Evolutionary conservation across 2,888 invertebrate genomes (phyloP), one percentile per base, ranked within the genome.

Genomic region (Acanthococcus lagerstroemiae): DNA sequence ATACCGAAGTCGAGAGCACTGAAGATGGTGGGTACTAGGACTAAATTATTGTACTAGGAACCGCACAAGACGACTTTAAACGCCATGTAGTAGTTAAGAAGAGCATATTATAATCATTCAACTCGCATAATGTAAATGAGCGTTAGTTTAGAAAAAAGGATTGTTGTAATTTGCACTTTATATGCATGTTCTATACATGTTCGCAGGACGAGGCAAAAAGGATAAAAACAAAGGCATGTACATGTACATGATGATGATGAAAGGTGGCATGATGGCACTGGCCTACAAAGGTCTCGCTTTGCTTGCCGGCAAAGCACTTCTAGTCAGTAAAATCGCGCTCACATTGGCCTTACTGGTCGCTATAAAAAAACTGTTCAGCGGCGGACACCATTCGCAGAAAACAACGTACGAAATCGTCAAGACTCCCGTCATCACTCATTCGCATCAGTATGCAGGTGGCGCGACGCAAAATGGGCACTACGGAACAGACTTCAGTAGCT

Each of bases 321-420:
- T 75, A 54, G 72, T 74, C 25, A 73, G 73, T 69, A 75, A 74
- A 67, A 69, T 75, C 44, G 74, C 75, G 1, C 71, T 75, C n/a
- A 72, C 74, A 44, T 69, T 75, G 17, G 72, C 75, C 21, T 71
- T 71, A 17, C 69, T 74, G 56, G 81, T 83, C 71, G 82, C 84
- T 66, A 74, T 85, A 72, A 86, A 85, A 77, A 84, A 84, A 70
- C 75, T 82, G 68, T 78, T 80, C 46, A 78, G 79, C 9, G 75
- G 77, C 72, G 75, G 76, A 12, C 79, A 80, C 19, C 63, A 60
- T 9, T 67, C 68, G 63, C 87, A 88, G 72, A 88, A 88, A 76
- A 89, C 88, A 0, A 89, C 89, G 4, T 86, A 89, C 71, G 90
- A 90, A 77, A 88, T 90, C 71, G 85, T 90, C 63, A 90, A 90